phyloP scores from a whole-genome alignment of 2,888 invertebrate species.

The Nezara viridula region DNA sequence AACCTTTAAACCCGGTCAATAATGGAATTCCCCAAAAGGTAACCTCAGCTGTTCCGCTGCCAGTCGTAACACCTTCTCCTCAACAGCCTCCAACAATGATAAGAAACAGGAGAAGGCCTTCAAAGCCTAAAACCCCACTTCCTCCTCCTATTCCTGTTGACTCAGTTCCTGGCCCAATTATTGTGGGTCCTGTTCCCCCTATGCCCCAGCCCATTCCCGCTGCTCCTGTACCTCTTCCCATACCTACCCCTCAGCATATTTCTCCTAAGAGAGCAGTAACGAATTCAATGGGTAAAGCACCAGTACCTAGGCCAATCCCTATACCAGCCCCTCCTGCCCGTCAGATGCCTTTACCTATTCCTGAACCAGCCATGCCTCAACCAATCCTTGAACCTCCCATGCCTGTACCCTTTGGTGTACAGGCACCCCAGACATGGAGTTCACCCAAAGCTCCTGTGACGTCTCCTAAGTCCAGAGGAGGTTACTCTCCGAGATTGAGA shows the following conservation, averaged over 20 bases:
- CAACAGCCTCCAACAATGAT: background rate
- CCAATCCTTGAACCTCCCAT: conserved; percentile 52
- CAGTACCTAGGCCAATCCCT: conserved; percentile 50
- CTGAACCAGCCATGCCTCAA: conserved; percentile 56
- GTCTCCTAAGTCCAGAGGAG: conserved; percentile 32
- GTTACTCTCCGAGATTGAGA: conserved; percentile 40
- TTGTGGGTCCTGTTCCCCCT: background rate
- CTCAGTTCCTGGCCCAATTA: background rate
- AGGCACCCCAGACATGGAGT: background rate
- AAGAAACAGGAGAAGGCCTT: background rate
- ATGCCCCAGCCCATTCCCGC: conserved; percentile 45
- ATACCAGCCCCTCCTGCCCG: conserved; percentile 24
- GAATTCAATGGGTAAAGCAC: conserved; percentile 32
- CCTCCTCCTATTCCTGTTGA: conserved; percentile 39
- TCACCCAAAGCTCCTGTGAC: conserved; percentile 1
- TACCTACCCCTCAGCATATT: conserved; percentile 17
- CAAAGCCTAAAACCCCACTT: background rate
- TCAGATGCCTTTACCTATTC: conserved; percentile 46
- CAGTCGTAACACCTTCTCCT: background rate
- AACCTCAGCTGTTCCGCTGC: background rate
- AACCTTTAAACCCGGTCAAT: conserved; percentile 21
- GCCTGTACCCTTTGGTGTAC: conserved; percentile 28
- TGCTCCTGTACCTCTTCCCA: background rate
- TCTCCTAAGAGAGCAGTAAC: background rate
- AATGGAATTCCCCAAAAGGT: conserved; percentile 47